Conservation (phyloP, 2,888 invertebrate species). For the Scaptodrosophila latifasciaeformis region DNA sequence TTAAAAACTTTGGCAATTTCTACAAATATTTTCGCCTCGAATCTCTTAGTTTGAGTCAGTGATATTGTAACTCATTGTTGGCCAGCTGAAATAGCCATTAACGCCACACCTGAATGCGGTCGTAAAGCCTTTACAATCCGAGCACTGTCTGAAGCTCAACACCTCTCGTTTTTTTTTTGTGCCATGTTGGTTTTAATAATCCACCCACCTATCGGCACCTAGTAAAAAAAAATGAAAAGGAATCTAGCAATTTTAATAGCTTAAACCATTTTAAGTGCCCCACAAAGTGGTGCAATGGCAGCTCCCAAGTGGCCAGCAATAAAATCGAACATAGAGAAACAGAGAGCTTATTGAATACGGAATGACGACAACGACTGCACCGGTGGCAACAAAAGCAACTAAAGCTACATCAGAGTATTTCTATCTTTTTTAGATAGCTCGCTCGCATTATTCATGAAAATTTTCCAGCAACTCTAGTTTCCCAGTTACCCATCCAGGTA, state of each 20-base stretch:
- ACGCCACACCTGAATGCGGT: not conserved
- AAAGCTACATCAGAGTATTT: too few species aligned
- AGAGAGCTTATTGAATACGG: conserved; percentile 31
- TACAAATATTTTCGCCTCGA: too few species aligned
- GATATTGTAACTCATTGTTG: too few species aligned
- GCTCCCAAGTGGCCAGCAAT: conserved; percentile 15
- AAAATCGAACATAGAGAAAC: conserved; percentile 20
- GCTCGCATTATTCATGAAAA: conserved; percentile 6
- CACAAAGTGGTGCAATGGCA: not conserved
- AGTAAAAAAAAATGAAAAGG: too few species aligned
- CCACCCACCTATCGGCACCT: conserved; percentile 18
- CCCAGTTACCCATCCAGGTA: too few species aligned
- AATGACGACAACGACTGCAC: conserved; percentile 5
- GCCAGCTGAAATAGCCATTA: too few species aligned
- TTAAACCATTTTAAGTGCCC: conserved; percentile 34
- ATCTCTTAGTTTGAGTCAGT: too few species aligned
- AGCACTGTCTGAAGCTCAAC: too few species aligned
- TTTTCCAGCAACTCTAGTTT: not conserved
- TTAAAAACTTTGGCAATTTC: too few species aligned
- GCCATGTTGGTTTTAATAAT: not conserved
- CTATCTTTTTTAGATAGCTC: too few species aligned
- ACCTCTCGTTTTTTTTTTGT: too few species aligned
- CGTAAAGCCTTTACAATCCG: conserved; percentile 3
- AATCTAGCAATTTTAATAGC: conserved; percentile 28
- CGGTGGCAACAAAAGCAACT: too few species aligned